These are phyloP conservation scores for Coenobita brevimanus DNA, from an alignment of 1,140 invertebrate genomes.

Conservation along the genomic window DNA sequence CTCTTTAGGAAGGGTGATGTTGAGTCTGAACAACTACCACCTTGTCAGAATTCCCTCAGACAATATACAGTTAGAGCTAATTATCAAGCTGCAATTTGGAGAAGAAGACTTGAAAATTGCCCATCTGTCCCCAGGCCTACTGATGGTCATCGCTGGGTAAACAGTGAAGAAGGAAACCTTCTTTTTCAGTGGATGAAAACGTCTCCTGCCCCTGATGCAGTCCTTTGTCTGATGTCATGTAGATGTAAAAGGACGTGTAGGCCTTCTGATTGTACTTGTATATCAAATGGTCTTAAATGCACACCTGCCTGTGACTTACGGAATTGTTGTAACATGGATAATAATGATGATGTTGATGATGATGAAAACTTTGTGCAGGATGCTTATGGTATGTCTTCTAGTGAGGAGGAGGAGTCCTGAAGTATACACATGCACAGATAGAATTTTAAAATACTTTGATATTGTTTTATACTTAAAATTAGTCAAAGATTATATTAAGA, in stretches of 20 bases:
- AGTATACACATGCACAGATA: too few relatives aligned
- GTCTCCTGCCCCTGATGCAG: not conserved
- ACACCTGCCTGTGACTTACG: too few relatives aligned
- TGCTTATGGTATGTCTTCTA: too few relatives aligned
- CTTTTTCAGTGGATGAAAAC: not conserved
- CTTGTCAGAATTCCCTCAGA: not conserved
- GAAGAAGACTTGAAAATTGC: not conserved
- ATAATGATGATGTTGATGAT: too few relatives aligned
- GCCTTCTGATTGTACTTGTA: too few relatives aligned
- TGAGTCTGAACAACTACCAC: not conserved
- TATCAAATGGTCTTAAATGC: too few relatives aligned
- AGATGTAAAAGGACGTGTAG: not conserved
- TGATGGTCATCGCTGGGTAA: slow-evolving; percentile 4
- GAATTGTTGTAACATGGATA: too few relatives aligned
- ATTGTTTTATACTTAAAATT: too few relatives aligned
- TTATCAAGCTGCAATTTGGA: not conserved
- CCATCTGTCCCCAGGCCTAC: not conserved
- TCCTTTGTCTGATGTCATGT: slow-evolving; percentile 26
- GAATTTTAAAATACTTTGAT: too few relatives aligned
- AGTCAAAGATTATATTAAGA: too few relatives aligned
- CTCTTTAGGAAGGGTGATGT: not conserved
- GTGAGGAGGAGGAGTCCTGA: too few relatives aligned
- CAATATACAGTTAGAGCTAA: not conserved
- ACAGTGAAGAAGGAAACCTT: slow-evolving; percentile 6
- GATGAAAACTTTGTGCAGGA: too few relatives aligned